Evolutionary conservation across 2,797 vertebrate genomes (phyloP), one percentile per base, ranked within the genome.

Genomic region (Pristis pectinata): DNA sequence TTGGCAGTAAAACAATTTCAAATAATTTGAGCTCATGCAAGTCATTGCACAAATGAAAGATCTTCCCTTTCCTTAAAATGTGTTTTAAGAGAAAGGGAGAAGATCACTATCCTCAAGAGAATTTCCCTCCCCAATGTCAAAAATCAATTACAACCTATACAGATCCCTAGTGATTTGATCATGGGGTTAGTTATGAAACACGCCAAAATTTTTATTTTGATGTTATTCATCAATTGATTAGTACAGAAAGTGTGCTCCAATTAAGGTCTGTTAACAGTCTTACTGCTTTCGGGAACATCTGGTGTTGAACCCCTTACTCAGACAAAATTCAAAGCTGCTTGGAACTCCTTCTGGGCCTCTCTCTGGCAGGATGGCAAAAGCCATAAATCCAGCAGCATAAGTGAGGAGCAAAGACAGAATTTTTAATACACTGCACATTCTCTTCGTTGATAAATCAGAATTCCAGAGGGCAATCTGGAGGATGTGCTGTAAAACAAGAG

Each of bases 401-500:
- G 87, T 37, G 61, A 67, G 59, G 87, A 64, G n/a, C 19, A 91
- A 41, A 91, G 61, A 24, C 61, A 67, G 61, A 41, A 41, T 91
- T 61, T 64, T 37, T 91, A 91, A 67, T 91, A 22, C 7, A 41
- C 87, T 41, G 64, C 64, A 91, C 61, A 91, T 91, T 91, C 59
- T 91, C 61, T 37, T 67, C 0, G n/a, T 67, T 67, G 61, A 67
- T 91, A 67, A 64, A 91, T 91, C n/a, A 41, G 87, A 91, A 64
- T 91, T 41, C 61, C n/a, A 41, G 61, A 91, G n/a, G 87, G n/a
- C 53, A 87, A n/a, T 41, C 59, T 67, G 37, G 87, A 61, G 87
- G 64, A 91, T 41, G 37, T 41, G n/a, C 22, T 91, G 24, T 37
- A n/a, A 67, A 91, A 91, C 87, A 91, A 72, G n/a, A 91, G n/a